Base-by-base conservation (phyloP, 2,888 invertebrate genomes). In the Athripsodes cinereus region DNA sequence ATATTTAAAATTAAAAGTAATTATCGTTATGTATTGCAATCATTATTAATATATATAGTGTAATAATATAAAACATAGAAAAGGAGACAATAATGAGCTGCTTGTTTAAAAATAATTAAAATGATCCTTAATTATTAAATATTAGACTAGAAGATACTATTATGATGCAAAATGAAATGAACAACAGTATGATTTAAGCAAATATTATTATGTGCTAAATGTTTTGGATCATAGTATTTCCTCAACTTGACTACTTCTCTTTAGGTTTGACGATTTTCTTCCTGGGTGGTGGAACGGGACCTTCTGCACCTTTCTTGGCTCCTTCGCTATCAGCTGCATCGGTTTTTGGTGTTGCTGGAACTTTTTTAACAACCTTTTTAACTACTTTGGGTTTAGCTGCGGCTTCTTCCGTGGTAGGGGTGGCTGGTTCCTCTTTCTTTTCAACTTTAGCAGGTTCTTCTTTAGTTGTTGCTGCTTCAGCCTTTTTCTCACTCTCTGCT, bases 221-320 rank as follows among this genome's bases (percentile, higher is more conserved):
- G n/a, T 26, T 26, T 8, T 8, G 40, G 40, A 40, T 40, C 26
- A 26, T 6, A 26, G 26, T 10, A 26, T 26, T 26, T 10, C 40
- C 13, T 40, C 49, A 48, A 19, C 20, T 46, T 49, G 13, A 53
- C 20, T 52, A 53, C 69, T 75, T 74, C 65, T 79, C 76, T 74
- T 79, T 78, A 69, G 78, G 79, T 66, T 79, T 79, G 72, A 79
- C 79, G 70, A 77, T 78, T 57, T 79, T 79, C 71, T 79, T 79
- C 64, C 80, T 75, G 64, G 80, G 80, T 65, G 80, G 80, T 64
- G 80, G 79, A 55, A 79, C 78, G 44, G 80, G 80, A 57, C 74
- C 73, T 21, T 74, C 76, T 48, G 68, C 62, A 16, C 57, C 59
- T 46, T 52, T n/a, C 52, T 60, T 46, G 21, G 50, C 52, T 16